Conservation (phyloP, 2,888 invertebrate species). For the Stenodera caucasica region DNA sequence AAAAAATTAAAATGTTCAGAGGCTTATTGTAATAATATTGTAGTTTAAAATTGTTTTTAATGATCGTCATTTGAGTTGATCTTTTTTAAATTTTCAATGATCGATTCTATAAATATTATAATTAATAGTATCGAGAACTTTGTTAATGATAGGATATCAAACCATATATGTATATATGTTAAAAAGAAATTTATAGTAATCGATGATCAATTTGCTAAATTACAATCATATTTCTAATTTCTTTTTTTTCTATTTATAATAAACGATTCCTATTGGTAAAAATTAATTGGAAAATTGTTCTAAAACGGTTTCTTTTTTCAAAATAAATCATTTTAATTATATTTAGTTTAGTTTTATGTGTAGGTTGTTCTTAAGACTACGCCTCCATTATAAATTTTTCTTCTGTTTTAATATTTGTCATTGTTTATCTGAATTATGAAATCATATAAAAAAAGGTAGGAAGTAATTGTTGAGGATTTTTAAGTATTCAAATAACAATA, state of each 20-base stretch:
- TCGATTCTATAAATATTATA: not conserved
- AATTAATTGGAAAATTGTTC: slow-evolving; percentile 1
- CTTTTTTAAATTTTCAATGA: not conserved
- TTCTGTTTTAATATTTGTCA: not conserved
- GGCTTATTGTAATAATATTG: not conserved
- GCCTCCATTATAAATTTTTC: not conserved
- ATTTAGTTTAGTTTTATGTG: not conserved
- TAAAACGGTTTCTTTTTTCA: not conserved
- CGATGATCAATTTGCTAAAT: not conserved
- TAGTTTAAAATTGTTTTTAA: not conserved
- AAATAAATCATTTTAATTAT: not conserved
- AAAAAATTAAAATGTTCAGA: not conserved
- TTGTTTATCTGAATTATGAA: slow-evolving; percentile 3
- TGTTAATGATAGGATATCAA: not conserved
- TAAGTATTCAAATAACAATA: not conserved
- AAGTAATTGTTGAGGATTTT: not conserved
- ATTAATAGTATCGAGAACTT: not conserved
- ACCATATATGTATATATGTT: not conserved
- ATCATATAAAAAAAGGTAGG: not conserved
- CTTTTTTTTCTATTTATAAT: not conserved
- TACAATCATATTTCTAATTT: not conserved
- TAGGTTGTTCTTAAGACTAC: not conserved
- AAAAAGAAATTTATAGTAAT: not conserved
- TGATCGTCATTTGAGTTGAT: not conserved
- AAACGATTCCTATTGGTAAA: not conserved